A percentile compares a stretch with the other conserved stretches of the same genome.
These are phyloP conservation scores for Mus caroli DNA, from an alignment of 2,797 vertebrate genomes.

Conservation along the genomic window DNA sequence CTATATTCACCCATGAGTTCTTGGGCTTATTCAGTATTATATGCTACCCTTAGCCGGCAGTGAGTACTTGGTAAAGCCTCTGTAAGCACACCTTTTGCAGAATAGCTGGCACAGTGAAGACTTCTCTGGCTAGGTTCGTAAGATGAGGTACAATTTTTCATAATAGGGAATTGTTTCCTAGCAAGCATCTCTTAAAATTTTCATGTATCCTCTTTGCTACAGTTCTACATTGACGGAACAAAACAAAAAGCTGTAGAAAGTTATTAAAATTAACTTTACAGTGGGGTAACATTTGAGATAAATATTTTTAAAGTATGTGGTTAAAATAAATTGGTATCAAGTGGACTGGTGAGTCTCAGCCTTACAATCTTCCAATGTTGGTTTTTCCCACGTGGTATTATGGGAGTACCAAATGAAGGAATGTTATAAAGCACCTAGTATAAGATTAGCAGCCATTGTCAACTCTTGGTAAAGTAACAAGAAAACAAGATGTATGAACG, in stretches of 20 bases:
- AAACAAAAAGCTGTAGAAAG: neutral
- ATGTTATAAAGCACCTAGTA: slow-evolving; percentile 5
- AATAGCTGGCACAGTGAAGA: neutral
- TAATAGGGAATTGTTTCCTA: neutral
- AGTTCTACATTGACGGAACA: neutral
- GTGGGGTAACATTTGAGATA: slow-evolving; percentile 37
- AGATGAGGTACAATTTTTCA: neutral
- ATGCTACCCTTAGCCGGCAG: neutral
- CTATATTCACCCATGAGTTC: neutral
- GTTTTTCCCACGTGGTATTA: slow-evolving; percentile 41
- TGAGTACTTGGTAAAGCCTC: neutral
- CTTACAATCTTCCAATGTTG: slow-evolving; percentile 24
- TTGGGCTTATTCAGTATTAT: neutral
- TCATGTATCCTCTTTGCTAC: neutral
- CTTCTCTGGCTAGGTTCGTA: neutral
- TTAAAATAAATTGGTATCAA: slow-evolving; percentile 10
- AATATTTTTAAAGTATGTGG: slow-evolving; percentile 20
- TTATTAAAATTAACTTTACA: slow-evolving; percentile 57
- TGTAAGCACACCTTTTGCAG: neutral
- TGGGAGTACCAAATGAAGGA: slow-evolving; percentile 21
- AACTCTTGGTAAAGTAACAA: neutral
- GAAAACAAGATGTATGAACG: slow-evolving; percentile 14
- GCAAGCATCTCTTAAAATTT: neutral
- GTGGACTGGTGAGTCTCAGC: neutral
- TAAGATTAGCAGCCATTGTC: neutral